A percentile compares a stretch with the other conserved stretches of the same genome.
Evolutionary conservation across 2,113 vertebrate species (phyloP).

Genomic region (Oreochromis tanganicae): DNA sequence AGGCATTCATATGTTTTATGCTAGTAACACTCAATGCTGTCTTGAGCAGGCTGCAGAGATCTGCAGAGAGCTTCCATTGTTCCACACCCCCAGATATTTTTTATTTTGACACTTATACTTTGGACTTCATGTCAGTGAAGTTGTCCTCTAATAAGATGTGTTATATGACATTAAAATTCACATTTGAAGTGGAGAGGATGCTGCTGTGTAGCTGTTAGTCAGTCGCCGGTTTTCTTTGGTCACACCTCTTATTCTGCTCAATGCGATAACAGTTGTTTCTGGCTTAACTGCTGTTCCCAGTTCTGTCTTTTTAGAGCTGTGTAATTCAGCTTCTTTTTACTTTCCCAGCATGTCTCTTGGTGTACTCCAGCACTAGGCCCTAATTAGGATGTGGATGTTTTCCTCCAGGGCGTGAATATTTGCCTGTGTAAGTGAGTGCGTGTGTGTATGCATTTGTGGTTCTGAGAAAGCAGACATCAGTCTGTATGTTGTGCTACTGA

Average conservation of each 20-base stretch:
- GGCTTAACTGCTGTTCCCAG: conserved; percentile 3
- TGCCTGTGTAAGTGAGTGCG: neutral
- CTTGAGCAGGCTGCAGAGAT: neutral
- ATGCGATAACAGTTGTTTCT: neutral
- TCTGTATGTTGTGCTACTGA: neutral
- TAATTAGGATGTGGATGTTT: conserved; percentile 57
- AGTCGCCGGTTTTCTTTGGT: neutral
- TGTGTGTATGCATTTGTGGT: neutral
- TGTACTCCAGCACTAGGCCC: conserved; percentile 3
- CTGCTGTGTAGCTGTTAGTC: neutral
- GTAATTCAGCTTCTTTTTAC: conserved; percentile 17
- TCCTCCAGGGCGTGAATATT: conserved; percentile 19
- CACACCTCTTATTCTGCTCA: neutral
- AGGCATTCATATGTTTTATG: neutral
- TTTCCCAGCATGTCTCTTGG: conserved; percentile 2
- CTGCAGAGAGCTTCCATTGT: neutral
- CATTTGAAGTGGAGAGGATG: neutral
- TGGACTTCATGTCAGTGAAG: neutral
- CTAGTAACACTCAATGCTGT: neutral
- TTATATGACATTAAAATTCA: neutral
- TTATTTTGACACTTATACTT: neutral
- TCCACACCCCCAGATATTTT: neutral
- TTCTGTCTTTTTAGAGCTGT: neutral
- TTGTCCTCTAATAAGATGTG: neutral
- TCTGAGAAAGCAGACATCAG: neutral